A percentile compares a stretch with the other conserved stretches of the same genome.
These are phyloP conservation scores for Diadophis punctatus DNA, from an alignment of 2,113 vertebrate genomes.

Conservation along the genomic window DNA sequence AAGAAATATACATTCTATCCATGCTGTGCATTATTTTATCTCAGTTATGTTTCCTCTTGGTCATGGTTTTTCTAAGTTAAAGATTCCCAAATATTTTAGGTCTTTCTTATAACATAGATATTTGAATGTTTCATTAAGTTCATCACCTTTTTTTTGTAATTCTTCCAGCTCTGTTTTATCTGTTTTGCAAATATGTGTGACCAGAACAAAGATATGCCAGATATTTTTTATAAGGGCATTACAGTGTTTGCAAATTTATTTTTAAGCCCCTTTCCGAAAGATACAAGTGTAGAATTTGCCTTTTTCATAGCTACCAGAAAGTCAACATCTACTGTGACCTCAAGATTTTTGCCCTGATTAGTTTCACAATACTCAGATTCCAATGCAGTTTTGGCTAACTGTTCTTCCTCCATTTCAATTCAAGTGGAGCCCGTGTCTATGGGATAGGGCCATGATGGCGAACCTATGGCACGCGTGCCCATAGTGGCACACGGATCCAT, in stretches of 20 bases:
- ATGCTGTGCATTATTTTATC: background rate
- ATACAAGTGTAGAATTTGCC: background rate
- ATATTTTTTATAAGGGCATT: background rate
- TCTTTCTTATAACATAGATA: background rate
- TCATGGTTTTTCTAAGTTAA: background rate
- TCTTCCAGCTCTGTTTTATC: background rate
- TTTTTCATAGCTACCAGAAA: background rate
- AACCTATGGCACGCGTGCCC: no score
- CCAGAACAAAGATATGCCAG: background rate
- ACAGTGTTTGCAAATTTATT: background rate
- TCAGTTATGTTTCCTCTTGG: background rate
- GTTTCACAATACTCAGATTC: background rate
- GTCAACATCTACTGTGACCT: background rate
- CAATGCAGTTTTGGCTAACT: background rate
- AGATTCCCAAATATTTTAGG: background rate
- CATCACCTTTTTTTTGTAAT: background rate
- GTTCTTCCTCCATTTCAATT: background rate
- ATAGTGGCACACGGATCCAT: no score
- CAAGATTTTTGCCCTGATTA: background rate
- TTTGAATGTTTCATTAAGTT: background rate
- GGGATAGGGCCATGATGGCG: background rate
- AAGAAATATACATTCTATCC: background rate
- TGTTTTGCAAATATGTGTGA: background rate
- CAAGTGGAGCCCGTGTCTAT: background rate
- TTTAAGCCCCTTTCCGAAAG: background rate